phyloP scores from a whole-genome alignment of 2,113 vertebrate genomes.

The Sander lucioperca region DNA sequence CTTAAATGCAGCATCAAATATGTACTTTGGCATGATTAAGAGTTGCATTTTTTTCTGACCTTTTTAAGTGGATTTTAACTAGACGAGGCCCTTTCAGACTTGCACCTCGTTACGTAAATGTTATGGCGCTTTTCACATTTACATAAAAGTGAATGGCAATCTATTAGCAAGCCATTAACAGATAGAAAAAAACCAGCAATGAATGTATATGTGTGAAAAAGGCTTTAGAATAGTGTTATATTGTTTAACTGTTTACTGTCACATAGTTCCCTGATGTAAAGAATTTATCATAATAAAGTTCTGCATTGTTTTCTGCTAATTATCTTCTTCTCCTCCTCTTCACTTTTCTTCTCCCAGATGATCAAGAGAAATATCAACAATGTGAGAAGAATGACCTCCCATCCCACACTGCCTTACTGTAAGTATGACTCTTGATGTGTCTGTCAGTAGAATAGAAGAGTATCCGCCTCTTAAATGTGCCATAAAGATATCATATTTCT shows the following conservation, averaged over 20 bases:
- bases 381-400: constrained; percentile 97
- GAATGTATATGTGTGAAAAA: no score
- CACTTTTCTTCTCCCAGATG: constrained; percentile 85
- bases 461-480: constrained; percentile 8
- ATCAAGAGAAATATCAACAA: constrained; percentile 97
- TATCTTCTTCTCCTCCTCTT: constrained; percentile 11
- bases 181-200: not conserved
- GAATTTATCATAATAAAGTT: constrained; percentile 4
- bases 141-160: not conserved
- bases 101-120: not conserved
- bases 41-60: not conserved
- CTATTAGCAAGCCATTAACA: not conserved
- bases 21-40: not conserved
- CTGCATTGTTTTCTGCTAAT: not conserved
- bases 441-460: constrained; percentile 40
- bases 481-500: constrained; percentile 21
- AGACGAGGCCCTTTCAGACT: not conserved
- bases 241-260: not conserved
- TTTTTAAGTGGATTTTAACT: not conserved
- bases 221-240: not conserved
- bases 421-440: constrained; percentile 78
- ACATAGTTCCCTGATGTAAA: constrained; percentile 4
- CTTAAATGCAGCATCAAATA: constrained; percentile 10
- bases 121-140: not conserved
- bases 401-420: constrained; percentile 98